Evolutionary conservation across 2,113 vertebrate species (phyloP).

Genomic region (Lampris incognitus): DNA sequence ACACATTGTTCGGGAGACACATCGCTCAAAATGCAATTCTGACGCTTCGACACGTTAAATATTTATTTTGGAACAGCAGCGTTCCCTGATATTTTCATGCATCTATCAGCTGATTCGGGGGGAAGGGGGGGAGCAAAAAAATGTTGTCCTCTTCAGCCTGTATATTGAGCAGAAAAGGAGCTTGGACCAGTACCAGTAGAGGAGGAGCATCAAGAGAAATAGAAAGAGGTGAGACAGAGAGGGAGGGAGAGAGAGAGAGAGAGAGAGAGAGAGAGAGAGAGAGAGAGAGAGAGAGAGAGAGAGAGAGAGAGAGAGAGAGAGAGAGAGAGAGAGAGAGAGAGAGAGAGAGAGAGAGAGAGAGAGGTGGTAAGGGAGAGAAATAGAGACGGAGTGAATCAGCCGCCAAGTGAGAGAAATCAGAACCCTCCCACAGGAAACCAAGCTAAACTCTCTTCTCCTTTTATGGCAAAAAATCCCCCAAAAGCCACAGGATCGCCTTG

Average conservation of each 20-base stretch:
- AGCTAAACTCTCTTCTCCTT: slow-evolving; percentile 80
- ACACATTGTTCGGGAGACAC: slow-evolving; percentile 18
- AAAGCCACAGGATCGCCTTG: slow-evolving; percentile 76
- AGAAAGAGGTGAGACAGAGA: background rate
- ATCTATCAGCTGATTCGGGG: background rate
- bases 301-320: background rate
- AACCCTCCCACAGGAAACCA: slow-evolving; percentile 83
- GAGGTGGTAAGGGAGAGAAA: slow-evolving; percentile 27
- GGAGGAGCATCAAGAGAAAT: background rate
- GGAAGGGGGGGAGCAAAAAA: too few species aligned
- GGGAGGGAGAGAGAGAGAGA: background rate
- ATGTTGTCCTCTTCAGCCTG: background rate
- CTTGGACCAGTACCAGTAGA: slow-evolving; percentile 5
- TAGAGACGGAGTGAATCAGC: slow-evolving; percentile 56
- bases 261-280: background rate
- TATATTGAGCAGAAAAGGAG: background rate
- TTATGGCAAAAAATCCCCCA: slow-evolving; percentile 84
- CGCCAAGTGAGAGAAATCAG: slow-evolving; percentile 69
- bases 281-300: background rate
- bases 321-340: slow-evolving; percentile 1
- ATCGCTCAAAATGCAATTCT: slow-evolving; percentile 5
- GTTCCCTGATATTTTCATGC: background rate
- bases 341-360: slow-evolving; percentile 15
- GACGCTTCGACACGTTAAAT: background rate
- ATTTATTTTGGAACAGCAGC: background rate